Evolutionary conservation across 2,797 vertebrate genomes (phyloP).

Genomic region (Sarcophilus harrisii): DNA sequence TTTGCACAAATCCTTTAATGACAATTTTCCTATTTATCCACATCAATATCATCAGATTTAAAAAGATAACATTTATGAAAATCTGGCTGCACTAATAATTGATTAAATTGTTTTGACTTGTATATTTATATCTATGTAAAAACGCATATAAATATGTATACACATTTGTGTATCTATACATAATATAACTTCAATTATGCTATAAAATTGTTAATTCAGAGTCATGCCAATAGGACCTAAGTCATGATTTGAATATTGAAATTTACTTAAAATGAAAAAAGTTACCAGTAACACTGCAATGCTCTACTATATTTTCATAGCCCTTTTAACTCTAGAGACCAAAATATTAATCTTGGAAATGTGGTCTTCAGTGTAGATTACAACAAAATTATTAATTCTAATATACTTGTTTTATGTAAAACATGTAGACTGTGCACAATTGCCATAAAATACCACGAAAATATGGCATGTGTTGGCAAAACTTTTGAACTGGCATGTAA

Average conservation of each 20-base stretch:
- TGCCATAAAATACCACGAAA: constrained; percentile 85
- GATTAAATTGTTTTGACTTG: constrained; percentile 85
- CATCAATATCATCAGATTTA: constrained; percentile 96
- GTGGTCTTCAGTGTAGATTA: constrained; percentile 69
- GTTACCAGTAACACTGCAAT: constrained; percentile 93
- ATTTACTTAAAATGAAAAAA: constrained; percentile 88
- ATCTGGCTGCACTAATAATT: constrained; percentile 89
- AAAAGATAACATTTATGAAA: constrained; percentile 88
- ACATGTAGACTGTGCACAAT: constrained; percentile 81
- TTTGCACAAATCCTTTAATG: constrained; percentile 91
- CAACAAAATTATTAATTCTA: constrained; percentile 80
- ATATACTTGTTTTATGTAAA: constrained; percentile 72
- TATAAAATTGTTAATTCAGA: constrained; percentile 89
- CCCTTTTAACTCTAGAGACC: constrained; percentile 85
- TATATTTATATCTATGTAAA: too few relatives aligned
- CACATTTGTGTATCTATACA: neutral
- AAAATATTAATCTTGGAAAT: constrained; percentile 83
- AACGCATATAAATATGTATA: neutral
- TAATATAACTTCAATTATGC: constrained; percentile 83
- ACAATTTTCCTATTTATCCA: constrained; percentile 89
- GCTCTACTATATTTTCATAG: constrained; percentile 95
- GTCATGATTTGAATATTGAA: constrained; percentile 87
- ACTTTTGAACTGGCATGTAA: constrained; percentile 86
- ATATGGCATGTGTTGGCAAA: constrained; percentile 87
- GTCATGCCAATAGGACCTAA: constrained; percentile 92